Base-by-base conservation (phyloP, 37 sponge, comb jelly and placozoan species). In the Diacarnus erythraeanus region DNA sequence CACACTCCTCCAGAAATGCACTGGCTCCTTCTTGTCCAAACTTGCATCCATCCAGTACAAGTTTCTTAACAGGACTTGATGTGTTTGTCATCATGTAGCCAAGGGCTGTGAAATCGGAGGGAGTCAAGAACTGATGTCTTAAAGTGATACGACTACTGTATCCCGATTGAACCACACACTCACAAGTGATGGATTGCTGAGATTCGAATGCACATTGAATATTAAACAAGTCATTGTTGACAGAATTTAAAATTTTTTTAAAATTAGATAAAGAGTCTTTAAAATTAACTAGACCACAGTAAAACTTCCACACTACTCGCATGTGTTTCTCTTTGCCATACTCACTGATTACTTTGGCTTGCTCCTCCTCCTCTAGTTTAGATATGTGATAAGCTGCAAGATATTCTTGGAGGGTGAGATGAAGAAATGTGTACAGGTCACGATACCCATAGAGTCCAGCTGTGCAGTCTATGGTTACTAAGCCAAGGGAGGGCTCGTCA, bases 341-440 rank as follows among this genome's bases (percentile, higher is more conserved):
- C 42, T 27, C 10, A 0, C 1, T 2, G 1, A 22, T 22, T 22
- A 86, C 75, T 57, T 68, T 57, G 30, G 25, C 20, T 29, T 75
- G 38, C 25, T 27, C 23, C 15, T 43, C 27, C 20, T 35, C 40
- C 9, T 25, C 44, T 21, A 54, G 27, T 23, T 43, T 42, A 43
- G 37, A 9, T 17, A 80, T 17, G 44, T 86, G 69, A 40, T 29
- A 86, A 35, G 87, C 87, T 38, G 81, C 75, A 22, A 86, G 76
- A 47, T 78, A 86, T 54, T 86, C 87, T 47, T 86, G 87, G 26
- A 76, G 25, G 34, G 87, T 86, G 33, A 80, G 74, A 66, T 86
- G 87, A 6, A 80, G 61, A 54, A 80, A 86, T 36, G 60, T 69
- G 70, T 69, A 80, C 0, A 35, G 35, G 20, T 57, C 27, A 20